Conservation (phyloP, 1,140 invertebrate species). For the Zaprionus vittiger region DNA sequence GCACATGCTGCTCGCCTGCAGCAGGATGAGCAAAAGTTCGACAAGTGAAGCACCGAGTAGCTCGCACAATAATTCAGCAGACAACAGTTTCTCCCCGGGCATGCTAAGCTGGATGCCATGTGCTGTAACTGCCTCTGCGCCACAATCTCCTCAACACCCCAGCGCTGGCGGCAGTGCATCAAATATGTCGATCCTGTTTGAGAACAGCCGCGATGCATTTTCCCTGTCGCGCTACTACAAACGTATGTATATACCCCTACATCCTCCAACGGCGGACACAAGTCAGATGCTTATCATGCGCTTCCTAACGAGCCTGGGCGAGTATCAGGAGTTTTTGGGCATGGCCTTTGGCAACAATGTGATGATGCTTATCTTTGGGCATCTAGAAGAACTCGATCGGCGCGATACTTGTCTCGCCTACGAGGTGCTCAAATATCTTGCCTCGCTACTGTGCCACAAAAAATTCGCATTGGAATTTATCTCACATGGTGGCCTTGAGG, state of each 20-base stretch:
- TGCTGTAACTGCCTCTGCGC: conserved; percentile 58
- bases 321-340: conserved; percentile 98
- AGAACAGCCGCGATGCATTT: conserved; percentile 80
- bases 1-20: conserved; percentile 88
- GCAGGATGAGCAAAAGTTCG: conserved; percentile 57
- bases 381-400: conserved; percentile 95
- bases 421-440: conserved; percentile 97
- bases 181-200: conserved; percentile 75
- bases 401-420: conserved; percentile 96
- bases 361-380: conserved; percentile 94
- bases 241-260: conserved; percentile 89
- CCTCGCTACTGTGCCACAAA: conserved; percentile 97
- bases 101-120: conserved; percentile 71
- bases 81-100: conserved; percentile 27
- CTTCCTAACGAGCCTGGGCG: conserved; percentile 97
- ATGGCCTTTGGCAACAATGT: conserved; percentile 97
- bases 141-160: conserved; percentile 70
- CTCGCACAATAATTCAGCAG: conserved; percentile 44
- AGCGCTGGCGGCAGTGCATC: conserved; percentile 55
- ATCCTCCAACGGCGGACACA: conserved; percentile 93
- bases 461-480: conserved; percentile 99
- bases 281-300: conserved; percentile 96
- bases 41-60: conserved; percentile 18
- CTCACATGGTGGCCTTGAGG: conserved; percentile 92
- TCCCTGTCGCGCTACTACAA: conserved; percentile 66